Evolutionary conservation across 2,888 invertebrate species (phyloP).

Genomic region (Chymomyza procnemis): DNA sequence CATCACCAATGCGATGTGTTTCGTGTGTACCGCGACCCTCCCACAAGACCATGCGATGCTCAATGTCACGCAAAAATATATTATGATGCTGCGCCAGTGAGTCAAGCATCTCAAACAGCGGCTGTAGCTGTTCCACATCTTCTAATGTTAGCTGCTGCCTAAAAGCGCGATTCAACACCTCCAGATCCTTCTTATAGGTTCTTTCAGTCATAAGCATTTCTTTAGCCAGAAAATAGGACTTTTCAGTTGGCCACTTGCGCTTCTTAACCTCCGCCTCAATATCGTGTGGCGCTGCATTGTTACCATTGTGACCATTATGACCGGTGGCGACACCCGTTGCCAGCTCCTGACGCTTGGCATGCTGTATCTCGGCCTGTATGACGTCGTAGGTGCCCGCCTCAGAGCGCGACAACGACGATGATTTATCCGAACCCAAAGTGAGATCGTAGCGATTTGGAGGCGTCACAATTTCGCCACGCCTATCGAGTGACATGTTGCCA

Average conservation of each 20-base stretch:
- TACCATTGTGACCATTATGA: constrained; percentile 66
- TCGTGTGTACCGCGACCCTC: constrained; percentile 82
- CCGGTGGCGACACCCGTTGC: constrained; percentile 63
- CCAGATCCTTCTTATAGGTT: constrained; percentile 95
- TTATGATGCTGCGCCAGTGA: constrained; percentile 91
- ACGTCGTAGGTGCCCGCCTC: constrained; percentile 78
- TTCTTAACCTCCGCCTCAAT: constrained; percentile 76
- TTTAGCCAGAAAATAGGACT: constrained; percentile 91
- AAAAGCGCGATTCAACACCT: constrained; percentile 91
- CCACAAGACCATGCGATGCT: constrained; percentile 87
- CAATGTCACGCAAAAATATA: constrained; percentile 87
- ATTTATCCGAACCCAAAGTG: constrained; percentile 78
- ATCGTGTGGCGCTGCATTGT: constrained; percentile 42
- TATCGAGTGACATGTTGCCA: constrained; percentile 78
- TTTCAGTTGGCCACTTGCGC: constrained; percentile 83
- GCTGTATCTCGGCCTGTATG: constrained; percentile 77
- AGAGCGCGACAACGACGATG: constrained; percentile 77
- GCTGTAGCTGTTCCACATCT: constrained; percentile 80
- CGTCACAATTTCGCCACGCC: constrained; percentile 74
- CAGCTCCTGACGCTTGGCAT: constrained; percentile 73
- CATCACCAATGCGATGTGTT: constrained; percentile 86
- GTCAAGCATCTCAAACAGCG: constrained; percentile 83
- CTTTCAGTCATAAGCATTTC: constrained; percentile 97
- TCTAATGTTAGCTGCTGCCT: constrained; percentile 84
- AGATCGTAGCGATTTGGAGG: constrained; percentile 76